Evolutionary conservation across 2,888 invertebrate genomes (phyloP).

Genomic region (Caenorhabditis sp.): DNA sequence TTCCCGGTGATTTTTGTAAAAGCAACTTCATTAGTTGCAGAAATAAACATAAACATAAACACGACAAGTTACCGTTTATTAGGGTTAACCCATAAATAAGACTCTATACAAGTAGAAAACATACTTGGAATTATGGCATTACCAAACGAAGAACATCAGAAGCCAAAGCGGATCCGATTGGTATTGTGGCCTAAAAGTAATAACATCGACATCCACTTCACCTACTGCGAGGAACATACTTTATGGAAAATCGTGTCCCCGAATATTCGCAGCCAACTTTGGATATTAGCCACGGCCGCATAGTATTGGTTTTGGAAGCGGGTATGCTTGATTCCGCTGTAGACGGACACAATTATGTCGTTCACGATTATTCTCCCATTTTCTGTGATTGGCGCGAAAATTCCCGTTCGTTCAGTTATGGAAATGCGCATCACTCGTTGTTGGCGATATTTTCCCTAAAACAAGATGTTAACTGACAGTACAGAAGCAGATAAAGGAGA

Average conservation of each 20-base stretch:
- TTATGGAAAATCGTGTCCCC: constrained; percentile 31
- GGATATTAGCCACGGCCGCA: constrained; percentile 18
- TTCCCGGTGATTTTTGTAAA: too few species aligned
- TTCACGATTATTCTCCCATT: constrained; percentile 65
- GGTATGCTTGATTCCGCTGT: constrained; percentile 57
- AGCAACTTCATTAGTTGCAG: too few species aligned
- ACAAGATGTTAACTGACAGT: neutral
- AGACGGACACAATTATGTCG: constrained; percentile 62
- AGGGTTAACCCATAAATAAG: too few species aligned
- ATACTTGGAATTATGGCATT: constrained; percentile 8
- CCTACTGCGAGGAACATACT: neutral
- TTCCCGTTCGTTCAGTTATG: constrained; percentile 59
- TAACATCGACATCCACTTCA: neutral
- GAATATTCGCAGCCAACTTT: constrained; percentile 35
- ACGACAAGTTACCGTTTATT: too few species aligned
- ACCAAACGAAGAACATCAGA: constrained; percentile 37
- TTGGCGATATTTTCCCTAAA: constrained; percentile 61
- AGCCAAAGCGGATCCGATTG: constrained; percentile 31
- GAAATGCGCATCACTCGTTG: constrained; percentile 58
- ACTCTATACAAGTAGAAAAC: neutral
- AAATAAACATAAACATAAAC: too few species aligned
- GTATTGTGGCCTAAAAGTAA: constrained; percentile 16
- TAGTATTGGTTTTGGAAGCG: constrained; percentile 55
- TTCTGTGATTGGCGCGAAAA: constrained; percentile 61
- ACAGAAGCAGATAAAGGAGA: neutral